Evolutionary conservation across 1,140 invertebrate genomes (phyloP), one percentile per base, ranked within the genome.

Genomic region (Uloborus diversus): DNA sequence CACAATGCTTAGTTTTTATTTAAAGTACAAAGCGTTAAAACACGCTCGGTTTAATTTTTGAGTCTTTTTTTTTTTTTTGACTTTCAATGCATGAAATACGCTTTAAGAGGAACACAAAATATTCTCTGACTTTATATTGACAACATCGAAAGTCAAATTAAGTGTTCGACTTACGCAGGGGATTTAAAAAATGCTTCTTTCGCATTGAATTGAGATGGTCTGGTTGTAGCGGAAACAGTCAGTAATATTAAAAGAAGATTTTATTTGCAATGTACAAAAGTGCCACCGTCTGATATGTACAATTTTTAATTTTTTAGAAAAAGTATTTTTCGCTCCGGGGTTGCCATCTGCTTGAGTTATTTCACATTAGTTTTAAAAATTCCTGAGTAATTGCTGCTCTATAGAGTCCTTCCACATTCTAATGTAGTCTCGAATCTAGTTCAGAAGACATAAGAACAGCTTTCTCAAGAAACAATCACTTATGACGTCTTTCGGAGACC

Each of bases 231-330:
- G n/a, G n/a, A n/a, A n/a, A n/a, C n/a, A n/a, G n/a, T n/a, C n/a
- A n/a, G n/a, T n/a, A 42, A 42, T 42, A 42, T 42, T 42, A 42
- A 9, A 42, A 42, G 7, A 42, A 42, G 37, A 42, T 42, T 47
- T 73, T 73, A 73, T 73, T 73, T 73, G 47, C 53, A 73, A 5
- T 25, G 23, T 73, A 73, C n/a, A 73, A 73, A 73, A 73, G 56
- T 70, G 53, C 69, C 33, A 61, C 56, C 20, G 17, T 56, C 17
- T n/a, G 11, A 42, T 59, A 42, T 73, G 23, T 61, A 73, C 56
- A 61, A 14, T 25, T 57, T n/a, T 13, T n/a, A 37, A 30, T n/a
- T 37, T 51, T 57, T 28, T n/a, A 57, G 35, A 70, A 70, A 70
- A 57, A 53, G 56, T 5, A 57, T 70, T 37, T 32, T 37, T 37